phyloP scores from a whole-genome alignment of 2,888 invertebrate species.

The Meloe dianella region DNA sequence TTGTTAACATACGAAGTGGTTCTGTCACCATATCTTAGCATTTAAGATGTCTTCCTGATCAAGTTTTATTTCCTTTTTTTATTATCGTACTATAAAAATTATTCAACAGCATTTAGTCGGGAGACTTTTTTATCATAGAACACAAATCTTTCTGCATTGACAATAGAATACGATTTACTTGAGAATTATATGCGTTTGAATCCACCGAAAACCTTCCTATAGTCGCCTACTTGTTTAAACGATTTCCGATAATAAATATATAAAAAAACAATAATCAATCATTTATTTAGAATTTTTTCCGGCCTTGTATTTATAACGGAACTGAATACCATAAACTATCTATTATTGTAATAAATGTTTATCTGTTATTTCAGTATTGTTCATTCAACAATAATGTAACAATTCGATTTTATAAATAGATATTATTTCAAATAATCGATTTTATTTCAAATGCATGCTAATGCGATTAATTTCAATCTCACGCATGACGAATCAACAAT shows the following conservation, averaged over 20 bases:
- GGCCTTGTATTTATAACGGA: constrained; percentile 34
- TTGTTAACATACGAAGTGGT: constrained; percentile 10
- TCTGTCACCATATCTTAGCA: background rate
- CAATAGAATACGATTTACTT: background rate
- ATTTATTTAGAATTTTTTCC: constrained; percentile 22
- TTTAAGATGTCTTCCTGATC: constrained; percentile 5
- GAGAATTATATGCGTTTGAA: background rate
- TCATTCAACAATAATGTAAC: background rate
- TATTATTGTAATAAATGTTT: constrained; percentile 7
- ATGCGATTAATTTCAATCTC: constrained; percentile 37
- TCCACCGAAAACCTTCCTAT: background rate
- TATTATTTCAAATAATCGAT: constrained; percentile 33
- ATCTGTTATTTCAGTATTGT: background rate
- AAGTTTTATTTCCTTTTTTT: too few relatives aligned
- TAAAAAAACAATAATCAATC: constrained; percentile 2
- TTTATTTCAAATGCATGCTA: constrained; percentile 31
- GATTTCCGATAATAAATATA: background rate
- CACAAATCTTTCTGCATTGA: background rate
- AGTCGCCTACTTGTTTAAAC: background rate
- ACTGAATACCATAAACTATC: constrained; percentile 33
- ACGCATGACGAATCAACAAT: constrained; percentile 18
- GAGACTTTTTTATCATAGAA: background rate
- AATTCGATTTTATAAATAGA: constrained; percentile 10
- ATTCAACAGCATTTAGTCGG: too few relatives aligned
- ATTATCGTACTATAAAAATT: too few relatives aligned